phyloP scores from a whole-genome alignment of 2,113 vertebrate species.

The Empidonax traillii region DNA sequence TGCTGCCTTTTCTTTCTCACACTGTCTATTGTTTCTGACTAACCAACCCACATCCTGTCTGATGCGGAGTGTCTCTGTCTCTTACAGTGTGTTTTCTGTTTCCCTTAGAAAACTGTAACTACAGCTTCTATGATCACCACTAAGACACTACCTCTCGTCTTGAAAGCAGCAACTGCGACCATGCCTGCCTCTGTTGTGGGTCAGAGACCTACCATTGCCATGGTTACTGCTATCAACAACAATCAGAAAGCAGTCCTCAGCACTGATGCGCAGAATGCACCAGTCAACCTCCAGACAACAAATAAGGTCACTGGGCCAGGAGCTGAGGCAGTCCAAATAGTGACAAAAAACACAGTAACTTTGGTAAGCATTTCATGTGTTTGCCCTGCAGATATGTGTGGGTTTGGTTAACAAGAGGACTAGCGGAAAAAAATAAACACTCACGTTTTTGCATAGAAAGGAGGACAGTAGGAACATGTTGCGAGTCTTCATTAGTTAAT shows the following conservation, averaged over 20 bases:
- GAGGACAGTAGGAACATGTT: neutral
- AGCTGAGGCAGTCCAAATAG: conserved; percentile 89
- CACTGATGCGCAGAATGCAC: conserved; percentile 88
- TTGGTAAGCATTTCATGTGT: conserved; percentile 82
- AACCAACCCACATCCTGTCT: conserved; percentile 47
- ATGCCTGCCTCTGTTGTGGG: conserved; percentile 89
- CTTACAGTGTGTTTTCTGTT: conserved; percentile 72
- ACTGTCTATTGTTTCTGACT: conserved; percentile 36
- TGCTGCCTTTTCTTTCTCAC: conserved; percentile 47
- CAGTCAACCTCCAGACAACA: conserved; percentile 96
- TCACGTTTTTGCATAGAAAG: neutral
- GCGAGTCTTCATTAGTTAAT: neutral
- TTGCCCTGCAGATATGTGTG: neutral
- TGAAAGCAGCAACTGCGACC: conserved; percentile 93
- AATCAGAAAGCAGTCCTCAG: conserved; percentile 85
- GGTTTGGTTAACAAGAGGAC: neutral
- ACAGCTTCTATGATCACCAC: conserved; percentile 95
- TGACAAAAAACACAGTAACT: conserved; percentile 94
- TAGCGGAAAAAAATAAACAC: neutral
- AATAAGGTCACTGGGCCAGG: conserved; percentile 90
- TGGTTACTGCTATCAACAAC: conserved; percentile 97
- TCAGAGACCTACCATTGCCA: conserved; percentile 92
- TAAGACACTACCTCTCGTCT: conserved; percentile 98
- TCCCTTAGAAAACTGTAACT: conserved; percentile 90
- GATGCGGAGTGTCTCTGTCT: conserved; percentile 39